A percentile compares a stretch with the other conserved stretches of the same genome.
These are phyloP conservation scores for Serinus canaria DNA, from an alignment of 2,113 vertebrate genomes.

Conservation along the genomic window DNA sequence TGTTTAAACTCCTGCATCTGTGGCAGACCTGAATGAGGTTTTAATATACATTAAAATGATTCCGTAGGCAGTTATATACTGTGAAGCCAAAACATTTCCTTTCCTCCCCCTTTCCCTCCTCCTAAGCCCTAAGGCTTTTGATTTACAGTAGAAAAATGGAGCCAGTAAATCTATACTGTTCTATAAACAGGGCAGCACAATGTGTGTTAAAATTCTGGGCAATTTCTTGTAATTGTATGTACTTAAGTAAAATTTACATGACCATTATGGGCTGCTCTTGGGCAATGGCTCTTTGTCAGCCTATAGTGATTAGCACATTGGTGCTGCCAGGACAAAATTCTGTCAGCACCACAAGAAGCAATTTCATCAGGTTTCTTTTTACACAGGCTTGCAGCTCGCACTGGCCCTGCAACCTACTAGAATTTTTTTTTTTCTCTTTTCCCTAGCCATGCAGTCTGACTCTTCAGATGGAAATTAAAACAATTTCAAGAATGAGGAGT, in stretches of 20 bases:
- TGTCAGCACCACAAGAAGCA: constrained; percentile 60
- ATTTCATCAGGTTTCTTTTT: constrained; percentile 64
- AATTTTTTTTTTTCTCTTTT: not conserved
- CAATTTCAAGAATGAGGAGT: constrained; percentile 71
- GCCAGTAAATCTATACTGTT: constrained; percentile 63
- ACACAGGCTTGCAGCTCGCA: constrained; percentile 25
- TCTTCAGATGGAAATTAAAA: constrained; percentile 71
- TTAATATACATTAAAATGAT: constrained; percentile 31
- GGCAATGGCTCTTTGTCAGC: constrained; percentile 61
- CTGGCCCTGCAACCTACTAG: not conserved
- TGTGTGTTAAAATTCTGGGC: constrained; percentile 64
- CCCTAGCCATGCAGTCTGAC: constrained; percentile 39
- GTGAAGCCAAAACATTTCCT: constrained; percentile 47
- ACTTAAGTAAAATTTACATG: constrained; percentile 72
- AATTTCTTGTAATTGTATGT: constrained; percentile 73
- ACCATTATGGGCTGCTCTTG: constrained; percentile 45
- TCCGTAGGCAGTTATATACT: constrained; percentile 4
- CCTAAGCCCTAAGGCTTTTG: constrained; percentile 7
- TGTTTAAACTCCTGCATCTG: not conserved
- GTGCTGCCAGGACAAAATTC: constrained; percentile 51
- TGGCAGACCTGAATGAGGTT: constrained; percentile 9
- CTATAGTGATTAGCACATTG: constrained; percentile 52
- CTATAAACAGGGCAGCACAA: constrained; percentile 60
- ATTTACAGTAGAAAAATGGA: constrained; percentile 33
- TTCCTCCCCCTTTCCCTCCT: not conserved